Conservation (phyloP, 2,113 vertebrate genomes). For the Ancistrus triradiatus region DNA sequence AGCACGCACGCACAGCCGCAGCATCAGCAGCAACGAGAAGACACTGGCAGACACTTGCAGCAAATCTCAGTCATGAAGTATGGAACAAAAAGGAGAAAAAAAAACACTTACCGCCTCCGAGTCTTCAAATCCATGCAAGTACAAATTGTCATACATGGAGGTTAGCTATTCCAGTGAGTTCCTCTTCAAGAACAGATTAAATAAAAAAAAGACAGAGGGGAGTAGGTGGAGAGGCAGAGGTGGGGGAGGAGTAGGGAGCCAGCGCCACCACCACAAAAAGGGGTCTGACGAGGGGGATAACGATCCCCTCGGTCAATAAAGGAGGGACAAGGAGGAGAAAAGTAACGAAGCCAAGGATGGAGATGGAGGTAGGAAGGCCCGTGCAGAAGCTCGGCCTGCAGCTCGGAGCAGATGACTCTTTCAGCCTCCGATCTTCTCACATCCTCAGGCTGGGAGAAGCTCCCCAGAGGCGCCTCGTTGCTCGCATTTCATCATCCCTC, state of each 20-base stretch:
- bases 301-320: slow-evolving; percentile 40
- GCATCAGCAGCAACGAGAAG: slow-evolving; percentile 20
- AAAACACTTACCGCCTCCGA: slow-evolving; percentile 82
- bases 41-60: slow-evolving; percentile 21
- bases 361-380: slow-evolving; percentile 36
- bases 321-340: slow-evolving; percentile 26
- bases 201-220: slow-evolving; percentile 36
- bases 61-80: slow-evolving; percentile 1
- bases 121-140: slow-evolving; percentile 90
- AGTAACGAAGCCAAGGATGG: neutral
- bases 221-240: slow-evolving; percentile 32
- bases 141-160: slow-evolving; percentile 92
- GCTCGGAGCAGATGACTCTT: slow-evolving; percentile 41
- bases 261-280: slow-evolving; percentile 33
- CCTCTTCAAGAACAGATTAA: slow-evolving; percentile 56
- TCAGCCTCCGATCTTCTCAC: slow-evolving; percentile 66
- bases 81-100: neutral
- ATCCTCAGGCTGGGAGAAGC: slow-evolving; percentile 67
- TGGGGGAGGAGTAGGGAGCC: slow-evolving; percentile 28
- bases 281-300: slow-evolving; percentile 43
- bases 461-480: slow-evolving; percentile 68
- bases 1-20: slow-evolving; percentile 21
- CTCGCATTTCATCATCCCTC: slow-evolving; percentile 75
- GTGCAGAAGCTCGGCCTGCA: slow-evolving; percentile 56
- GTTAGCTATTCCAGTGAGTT: slow-evolving; percentile 71